Conservation (phyloP, 2,888 invertebrate genomes). For the Leptinotarsa tumamoca region DNA sequence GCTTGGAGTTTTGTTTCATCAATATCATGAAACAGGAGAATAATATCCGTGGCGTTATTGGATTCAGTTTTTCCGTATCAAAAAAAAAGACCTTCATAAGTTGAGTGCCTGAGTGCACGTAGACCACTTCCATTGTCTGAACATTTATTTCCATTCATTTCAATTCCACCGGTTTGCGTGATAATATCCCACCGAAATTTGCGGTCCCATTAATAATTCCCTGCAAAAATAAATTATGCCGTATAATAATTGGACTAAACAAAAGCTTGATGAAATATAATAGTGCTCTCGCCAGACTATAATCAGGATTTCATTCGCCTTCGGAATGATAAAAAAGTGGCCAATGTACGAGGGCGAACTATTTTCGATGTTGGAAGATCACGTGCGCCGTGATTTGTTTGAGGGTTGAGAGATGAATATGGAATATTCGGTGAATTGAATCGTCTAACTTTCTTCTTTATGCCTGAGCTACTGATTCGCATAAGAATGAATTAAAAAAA, state of each 20-base stretch:
- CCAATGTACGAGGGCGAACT: conserved; percentile 26
- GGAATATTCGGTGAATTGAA: neutral
- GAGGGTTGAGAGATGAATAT: neutral
- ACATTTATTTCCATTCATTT: conserved; percentile 16
- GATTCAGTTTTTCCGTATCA: neutral
- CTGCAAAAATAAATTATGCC: conserved; percentile 44
- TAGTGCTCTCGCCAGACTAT: conserved; percentile 48
- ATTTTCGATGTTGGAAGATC: neutral
- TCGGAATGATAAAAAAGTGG: conserved; percentile 51
- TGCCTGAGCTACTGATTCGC: neutral
- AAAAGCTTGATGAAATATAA: conserved; percentile 53
- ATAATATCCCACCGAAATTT: conserved; percentile 34
- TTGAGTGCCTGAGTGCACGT: conserved; percentile 1
- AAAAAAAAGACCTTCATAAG: neutral
- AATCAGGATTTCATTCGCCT: conserved; percentile 56
- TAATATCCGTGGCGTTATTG: neutral
- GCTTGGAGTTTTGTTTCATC: neutral
- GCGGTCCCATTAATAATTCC: conserved; percentile 38
- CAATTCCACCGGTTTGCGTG: conserved; percentile 25
- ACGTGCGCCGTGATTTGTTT: conserved; percentile 13
- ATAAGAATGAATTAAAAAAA: neutral
- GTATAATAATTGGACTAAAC: conserved; percentile 50
- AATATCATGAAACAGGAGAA: neutral
- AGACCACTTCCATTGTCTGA: conserved; percentile 17
- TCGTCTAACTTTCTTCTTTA: too few species aligned